These are phyloP conservation scores for Eufriesea mexicana DNA, from an alignment of 1,140 invertebrate genomes.

Conservation along the genomic window DNA sequence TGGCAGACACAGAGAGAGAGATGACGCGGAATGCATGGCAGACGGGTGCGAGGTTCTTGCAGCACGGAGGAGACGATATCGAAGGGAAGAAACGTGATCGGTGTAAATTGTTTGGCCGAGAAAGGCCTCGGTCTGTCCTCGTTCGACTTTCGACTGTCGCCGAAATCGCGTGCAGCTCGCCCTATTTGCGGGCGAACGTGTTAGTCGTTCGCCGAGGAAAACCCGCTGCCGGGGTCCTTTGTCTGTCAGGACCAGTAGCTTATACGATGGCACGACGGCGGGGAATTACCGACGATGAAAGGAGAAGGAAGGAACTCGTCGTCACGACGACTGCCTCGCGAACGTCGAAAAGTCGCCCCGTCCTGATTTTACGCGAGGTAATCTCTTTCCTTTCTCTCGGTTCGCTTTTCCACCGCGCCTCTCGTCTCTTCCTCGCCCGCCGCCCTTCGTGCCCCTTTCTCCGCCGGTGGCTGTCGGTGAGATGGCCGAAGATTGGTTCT, in stretches of 20 bases:
- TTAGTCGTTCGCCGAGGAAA: constrained; percentile 34
- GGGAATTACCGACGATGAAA: constrained; percentile 59
- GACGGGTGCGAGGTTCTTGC: neutral
- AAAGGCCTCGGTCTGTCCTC: neutral
- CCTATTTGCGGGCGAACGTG: constrained; percentile 41
- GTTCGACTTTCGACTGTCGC: neutral
- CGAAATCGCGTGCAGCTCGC: constrained; percentile 22
- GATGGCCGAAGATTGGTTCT: constrained; percentile 55
- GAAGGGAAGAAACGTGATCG: constrained; percentile 7
- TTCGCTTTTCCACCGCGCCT: neutral
- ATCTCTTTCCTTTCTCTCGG: constrained; percentile 53
- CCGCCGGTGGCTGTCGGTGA: neutral
- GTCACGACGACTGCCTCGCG: constrained; percentile 49
- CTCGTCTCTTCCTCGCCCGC: neutral
- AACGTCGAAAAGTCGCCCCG: constrained; percentile 60
- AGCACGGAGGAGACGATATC: neutral
- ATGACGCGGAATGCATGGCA: neutral
- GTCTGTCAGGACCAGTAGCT: constrained; percentile 46
- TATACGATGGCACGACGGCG: constrained; percentile 27
- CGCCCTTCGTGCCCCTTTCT: neutral
- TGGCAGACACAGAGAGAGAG: neutral
- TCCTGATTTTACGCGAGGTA: constrained; percentile 61
- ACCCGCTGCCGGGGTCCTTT: constrained; percentile 44
- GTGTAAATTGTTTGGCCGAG: constrained; percentile 16
- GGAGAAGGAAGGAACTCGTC: constrained; percentile 61